Evolutionary conservation across 2,113 vertebrate species (phyloP), one percentile per base, ranked within the genome.

Genomic region (Hepsetus odoe): DNA sequence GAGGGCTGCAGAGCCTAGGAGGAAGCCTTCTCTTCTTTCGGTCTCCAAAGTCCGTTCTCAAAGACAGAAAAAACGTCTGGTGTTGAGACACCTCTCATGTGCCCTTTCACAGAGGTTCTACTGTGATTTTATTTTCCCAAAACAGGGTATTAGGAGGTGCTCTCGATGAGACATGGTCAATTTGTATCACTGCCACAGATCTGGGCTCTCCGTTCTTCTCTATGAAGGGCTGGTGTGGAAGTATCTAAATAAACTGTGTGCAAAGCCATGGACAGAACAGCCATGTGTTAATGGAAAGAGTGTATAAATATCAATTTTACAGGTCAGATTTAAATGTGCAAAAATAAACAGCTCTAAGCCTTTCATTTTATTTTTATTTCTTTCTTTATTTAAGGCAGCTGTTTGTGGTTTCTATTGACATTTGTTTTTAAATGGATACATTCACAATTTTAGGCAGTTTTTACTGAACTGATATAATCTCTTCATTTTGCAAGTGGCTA

Each of bases 111-210:
- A 53, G 51, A 16, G 42, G 64, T 46, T 62, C 32, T 24, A 5
- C 64, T 59, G 28, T 61, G 32, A 69, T n/a, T n/a, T 38, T 38
- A 28, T 20, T 32, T 35, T 12, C 53, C 32, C 56, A 33, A 46
- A 24, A 28, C 24, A 49, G 55, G 22, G 49, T 14, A 67, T 71
- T 22, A 22, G 67, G 46, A 24, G 16, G 12, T 58, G 38, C 24
- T 49, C 71, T 71, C 30, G 49, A 70, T 56, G 44, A 62, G 33
- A 65, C 66, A 46, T 26, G 20, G 28, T 70, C 33, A 22, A n/a
- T 72, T 53, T 44, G 32, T 62, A 66, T 10, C 58, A 62, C 10
- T 62, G 30, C 12, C 32, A 33, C 2, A 20, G 28, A 6, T 20
- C 9, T n/a, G 6, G 14, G n/a, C n/a, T n/a, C n/a, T n/a, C n/a